A percentile compares a stretch with the other conserved stretches of the same genome.
These are phyloP conservation scores for Meriones psammophilus DNA, from an alignment of 2,797 vertebrate species.

Conservation along the genomic window DNA sequence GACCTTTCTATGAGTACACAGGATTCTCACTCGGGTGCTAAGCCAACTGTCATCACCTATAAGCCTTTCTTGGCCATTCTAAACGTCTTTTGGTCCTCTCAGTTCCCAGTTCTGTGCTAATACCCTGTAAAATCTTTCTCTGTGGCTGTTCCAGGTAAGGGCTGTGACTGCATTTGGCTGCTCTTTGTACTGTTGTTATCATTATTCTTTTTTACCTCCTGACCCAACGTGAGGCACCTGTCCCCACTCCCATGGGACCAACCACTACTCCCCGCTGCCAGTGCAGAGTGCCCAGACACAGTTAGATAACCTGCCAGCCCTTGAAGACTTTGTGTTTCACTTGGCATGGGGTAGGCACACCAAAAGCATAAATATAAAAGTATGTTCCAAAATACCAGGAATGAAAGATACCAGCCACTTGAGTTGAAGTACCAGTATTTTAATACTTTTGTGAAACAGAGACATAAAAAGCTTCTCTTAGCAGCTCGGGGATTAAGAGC, in stretches of 20 bases:
- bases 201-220: neutral
- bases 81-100: neutral
- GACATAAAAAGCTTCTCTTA: neutral
- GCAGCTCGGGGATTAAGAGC: neutral
- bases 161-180: neutral
- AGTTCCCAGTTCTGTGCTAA: neutral
- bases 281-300: neutral
- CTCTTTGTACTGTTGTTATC: neutral
- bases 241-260: neutral
- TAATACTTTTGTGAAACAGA: slow-evolving; percentile 8
- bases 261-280: neutral
- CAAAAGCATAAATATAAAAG: neutral
- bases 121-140: neutral
- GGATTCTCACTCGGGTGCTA: neutral
- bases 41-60: neutral
- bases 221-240: neutral
- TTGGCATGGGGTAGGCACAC: neutral
- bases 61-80: neutral
- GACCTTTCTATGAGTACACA: neutral
- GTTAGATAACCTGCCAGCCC: neutral
- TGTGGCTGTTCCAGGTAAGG: neutral
- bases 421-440: slow-evolving; percentile 19
- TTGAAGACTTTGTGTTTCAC: neutral
- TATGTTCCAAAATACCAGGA: neutral
- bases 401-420: neutral